These are phyloP conservation scores for Gymnorhina tibicen DNA, from an alignment of 2,113 vertebrate genomes.

Conservation along the genomic window DNA sequence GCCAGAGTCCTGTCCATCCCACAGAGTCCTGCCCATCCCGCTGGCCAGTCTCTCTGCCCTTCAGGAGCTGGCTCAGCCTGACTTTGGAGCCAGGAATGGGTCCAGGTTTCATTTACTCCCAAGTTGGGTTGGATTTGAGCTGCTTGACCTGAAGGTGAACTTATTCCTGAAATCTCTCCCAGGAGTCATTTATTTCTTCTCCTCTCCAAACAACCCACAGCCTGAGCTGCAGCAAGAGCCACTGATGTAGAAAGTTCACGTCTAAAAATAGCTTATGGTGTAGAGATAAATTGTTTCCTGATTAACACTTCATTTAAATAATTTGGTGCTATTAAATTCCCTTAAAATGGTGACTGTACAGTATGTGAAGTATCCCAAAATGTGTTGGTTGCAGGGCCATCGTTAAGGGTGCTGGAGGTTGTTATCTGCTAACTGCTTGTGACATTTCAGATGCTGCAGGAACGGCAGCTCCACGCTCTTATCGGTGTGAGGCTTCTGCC, in stretches of 20 bases:
- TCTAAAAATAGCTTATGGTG: conserved; percentile 47
- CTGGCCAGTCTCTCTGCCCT: background rate
- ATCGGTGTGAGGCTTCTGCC: background rate
- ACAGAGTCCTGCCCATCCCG: background rate
- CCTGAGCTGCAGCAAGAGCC: background rate
- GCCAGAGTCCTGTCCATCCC: background rate
- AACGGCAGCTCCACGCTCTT: background rate
- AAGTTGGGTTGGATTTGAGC: background rate
- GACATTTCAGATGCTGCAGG: background rate
- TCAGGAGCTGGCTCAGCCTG: background rate
- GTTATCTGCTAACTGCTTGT: conserved; percentile 19
- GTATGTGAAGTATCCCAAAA: conserved; percentile 31
- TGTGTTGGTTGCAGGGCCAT: background rate
- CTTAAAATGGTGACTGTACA: background rate
- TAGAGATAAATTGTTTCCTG: conserved; percentile 43
- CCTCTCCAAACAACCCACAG: conserved; percentile 40
- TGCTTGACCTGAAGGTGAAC: conserved; percentile 31
- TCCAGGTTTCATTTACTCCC: background rate
- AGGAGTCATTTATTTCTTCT: conserved; percentile 29
- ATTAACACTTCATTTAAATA: conserved; percentile 55
- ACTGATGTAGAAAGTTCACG: conserved; percentile 47
- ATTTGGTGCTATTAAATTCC: conserved; percentile 34
- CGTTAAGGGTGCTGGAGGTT: background rate
- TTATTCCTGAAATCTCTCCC: background rate
- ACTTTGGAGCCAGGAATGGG: background rate